These are phyloP conservation scores for Volucella bombylans DNA, from an alignment of 2,888 invertebrate genomes.

Conservation along the genomic window DNA sequence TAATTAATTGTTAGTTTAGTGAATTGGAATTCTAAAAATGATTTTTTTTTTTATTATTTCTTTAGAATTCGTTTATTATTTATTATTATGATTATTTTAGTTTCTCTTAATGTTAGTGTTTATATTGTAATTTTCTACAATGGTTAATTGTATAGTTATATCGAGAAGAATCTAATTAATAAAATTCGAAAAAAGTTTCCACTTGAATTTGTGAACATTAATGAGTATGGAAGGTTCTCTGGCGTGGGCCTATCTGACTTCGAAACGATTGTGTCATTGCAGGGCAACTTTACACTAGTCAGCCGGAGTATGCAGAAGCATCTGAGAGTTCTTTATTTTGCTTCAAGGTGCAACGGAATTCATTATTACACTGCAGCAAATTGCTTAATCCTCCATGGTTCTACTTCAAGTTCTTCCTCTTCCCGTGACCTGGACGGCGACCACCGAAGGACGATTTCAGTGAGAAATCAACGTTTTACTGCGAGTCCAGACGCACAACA, in stretches of 20 bases:
- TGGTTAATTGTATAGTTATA: conserved; percentile 29
- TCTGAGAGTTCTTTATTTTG: conserved; percentile 31
- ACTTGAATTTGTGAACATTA: not conserved
- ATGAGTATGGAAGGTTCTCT: too few relatives aligned
- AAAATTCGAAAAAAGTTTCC: conserved; percentile 28
- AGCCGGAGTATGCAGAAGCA: too few relatives aligned
- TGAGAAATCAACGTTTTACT: conserved; percentile 99
- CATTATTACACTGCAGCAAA: conserved; percentile 35
- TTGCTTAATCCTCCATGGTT: conserved; percentile 86
- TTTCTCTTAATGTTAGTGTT: conserved; percentile 10
- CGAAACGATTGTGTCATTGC: too few relatives aligned
- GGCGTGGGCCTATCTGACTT: too few relatives aligned
- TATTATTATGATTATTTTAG: conserved; percentile 34
- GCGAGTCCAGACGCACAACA: conserved; percentile 97
- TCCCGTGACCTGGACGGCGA: conserved; percentile 99
- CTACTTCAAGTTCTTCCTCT: conserved; percentile 99
- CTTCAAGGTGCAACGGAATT: conserved; percentile 33
- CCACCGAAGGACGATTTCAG: conserved; percentile 99
- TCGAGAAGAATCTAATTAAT: conserved; percentile 38
- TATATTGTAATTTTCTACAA: conserved; percentile 31
- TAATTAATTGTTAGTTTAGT: conserved; percentile 62
- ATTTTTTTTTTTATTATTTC: conserved; percentile 4
- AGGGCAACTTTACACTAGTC: too few relatives aligned
- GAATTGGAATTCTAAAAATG: conserved; percentile 43
- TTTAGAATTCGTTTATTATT: conserved; percentile 29